These are phyloP conservation scores for Helicoverpa armigera DNA, from an alignment of 1,140 invertebrate genomes.

Conservation along the genomic window DNA sequence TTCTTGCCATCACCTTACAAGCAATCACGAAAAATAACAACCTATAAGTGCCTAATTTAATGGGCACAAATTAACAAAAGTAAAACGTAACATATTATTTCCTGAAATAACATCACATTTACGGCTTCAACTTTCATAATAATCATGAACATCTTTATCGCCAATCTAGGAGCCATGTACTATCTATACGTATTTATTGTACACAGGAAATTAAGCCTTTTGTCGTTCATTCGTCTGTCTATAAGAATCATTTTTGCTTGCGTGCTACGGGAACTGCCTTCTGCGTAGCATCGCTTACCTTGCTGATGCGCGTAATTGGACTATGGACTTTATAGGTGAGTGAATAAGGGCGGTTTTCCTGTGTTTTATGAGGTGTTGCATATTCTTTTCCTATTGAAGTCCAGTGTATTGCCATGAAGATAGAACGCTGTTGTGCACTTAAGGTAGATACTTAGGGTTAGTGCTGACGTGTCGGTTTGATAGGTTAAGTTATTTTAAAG, in stretches of 20 bases:
- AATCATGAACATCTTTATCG: not conserved
- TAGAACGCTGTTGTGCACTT: slow-evolving; percentile 67
- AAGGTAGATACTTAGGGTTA: slow-evolving; percentile 65
- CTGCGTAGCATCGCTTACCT: slow-evolving; percentile 47
- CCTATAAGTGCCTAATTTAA: too few relatives aligned
- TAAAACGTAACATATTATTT: too few relatives aligned
- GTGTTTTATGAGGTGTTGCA: slow-evolving; percentile 47
- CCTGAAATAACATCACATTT: too few relatives aligned
- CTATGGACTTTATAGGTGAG: slow-evolving; percentile 48
- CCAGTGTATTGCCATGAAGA: slow-evolving; percentile 64
- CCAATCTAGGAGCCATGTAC: slow-evolving; percentile 1
- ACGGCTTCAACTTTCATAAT: not conserved
- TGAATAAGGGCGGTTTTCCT: slow-evolving; percentile 52
- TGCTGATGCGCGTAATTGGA: slow-evolving; percentile 43
- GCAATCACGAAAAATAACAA: too few relatives aligned
- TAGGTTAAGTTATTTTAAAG: not conserved
- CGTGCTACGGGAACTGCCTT: slow-evolving; percentile 45
- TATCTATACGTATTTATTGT: slow-evolving; percentile 45
- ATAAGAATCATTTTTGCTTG: slow-evolving; percentile 63
- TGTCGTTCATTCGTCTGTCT: slow-evolving; percentile 58
- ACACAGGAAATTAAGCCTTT: slow-evolving; percentile 71
- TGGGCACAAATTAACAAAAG: too few relatives aligned
- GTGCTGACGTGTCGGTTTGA: not conserved
- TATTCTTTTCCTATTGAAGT: slow-evolving; percentile 58
- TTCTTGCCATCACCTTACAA: too few relatives aligned